These are phyloP conservation scores for Molossus alvarezi DNA, from an alignment of 2,797 vertebrate genomes.

Conservation along the genomic window DNA sequence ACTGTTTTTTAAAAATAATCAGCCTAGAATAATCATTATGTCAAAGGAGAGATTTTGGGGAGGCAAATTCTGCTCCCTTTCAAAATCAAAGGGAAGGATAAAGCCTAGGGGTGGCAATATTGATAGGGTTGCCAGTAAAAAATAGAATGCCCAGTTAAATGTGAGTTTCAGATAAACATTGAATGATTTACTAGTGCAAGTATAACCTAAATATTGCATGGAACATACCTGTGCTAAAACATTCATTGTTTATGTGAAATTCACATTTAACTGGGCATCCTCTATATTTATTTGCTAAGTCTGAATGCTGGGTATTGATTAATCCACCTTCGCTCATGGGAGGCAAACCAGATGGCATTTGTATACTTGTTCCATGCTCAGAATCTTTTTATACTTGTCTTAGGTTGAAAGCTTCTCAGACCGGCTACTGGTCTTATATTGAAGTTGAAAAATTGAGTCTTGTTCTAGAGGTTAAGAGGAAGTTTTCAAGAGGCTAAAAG, in stretches of 20 bases:
- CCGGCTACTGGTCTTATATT: constrained; percentile 27
- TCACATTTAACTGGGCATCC: constrained; percentile 52
- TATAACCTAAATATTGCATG: neutral
- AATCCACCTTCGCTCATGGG: constrained; percentile 29
- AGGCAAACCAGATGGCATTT: constrained; percentile 61
- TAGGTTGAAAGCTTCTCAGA: constrained; percentile 64
- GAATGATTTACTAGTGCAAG: constrained; percentile 53
- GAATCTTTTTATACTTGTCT: constrained; percentile 73
- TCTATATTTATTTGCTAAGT: constrained; percentile 70
- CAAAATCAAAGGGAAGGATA: constrained; percentile 41
- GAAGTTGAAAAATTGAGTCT: constrained; percentile 38
- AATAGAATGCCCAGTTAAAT: constrained; percentile 44
- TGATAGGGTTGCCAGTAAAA: constrained; percentile 38
- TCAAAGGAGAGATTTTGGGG: neutral
- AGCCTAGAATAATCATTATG: neutral
- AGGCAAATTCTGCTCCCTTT: neutral
- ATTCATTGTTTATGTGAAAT: constrained; percentile 68
- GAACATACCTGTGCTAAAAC: constrained; percentile 44
- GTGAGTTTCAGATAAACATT: constrained; percentile 54
- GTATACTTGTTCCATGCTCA: neutral
- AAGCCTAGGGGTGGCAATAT: neutral
- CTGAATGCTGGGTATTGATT: constrained; percentile 67
- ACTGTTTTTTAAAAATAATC: constrained; percentile 30
- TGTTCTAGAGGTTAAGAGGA: constrained; percentile 25
- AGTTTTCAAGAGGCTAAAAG: neutral